Conservation (phyloP, 64 coral and sea anemone genomes). For the Orbicella faveolata region DNA sequence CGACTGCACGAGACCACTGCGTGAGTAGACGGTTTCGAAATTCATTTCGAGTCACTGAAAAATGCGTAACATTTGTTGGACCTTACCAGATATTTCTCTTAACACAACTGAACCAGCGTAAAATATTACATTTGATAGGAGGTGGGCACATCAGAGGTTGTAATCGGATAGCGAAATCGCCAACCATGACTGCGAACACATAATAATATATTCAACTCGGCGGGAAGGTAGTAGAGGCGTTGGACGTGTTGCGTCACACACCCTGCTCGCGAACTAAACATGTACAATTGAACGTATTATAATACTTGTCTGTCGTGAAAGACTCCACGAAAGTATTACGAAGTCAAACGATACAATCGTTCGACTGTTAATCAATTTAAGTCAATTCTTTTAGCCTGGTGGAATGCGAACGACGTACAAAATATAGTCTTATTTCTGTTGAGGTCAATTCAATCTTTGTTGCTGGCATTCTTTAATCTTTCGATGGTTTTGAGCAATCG, state of each 20-base stretch:
- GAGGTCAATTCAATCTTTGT: neutral
- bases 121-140: neutral
- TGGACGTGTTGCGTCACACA: slow-evolving; percentile 32
- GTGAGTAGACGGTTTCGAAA: neutral
- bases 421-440: neutral
- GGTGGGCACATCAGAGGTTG: too few relatives aligned
- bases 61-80: neutral
- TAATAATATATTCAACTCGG: slow-evolving; percentile 17
- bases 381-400: neutral
- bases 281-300: neutral
- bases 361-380: neutral
- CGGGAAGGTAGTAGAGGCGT: neutral
- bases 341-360: neutral
- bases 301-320: neutral
- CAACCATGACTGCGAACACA: neutral
- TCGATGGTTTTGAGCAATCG: slow-evolving; percentile 75
- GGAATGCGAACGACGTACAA: neutral
- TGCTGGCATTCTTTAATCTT: slow-evolving; percentile 45
- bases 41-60: neutral
- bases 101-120: neutral
- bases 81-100: neutral
- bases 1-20: too few relatives aligned
- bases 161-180: neutral
- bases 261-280: neutral
- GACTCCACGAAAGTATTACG: neutral